Percentiles rank a stretch among this genome's conserved stretches.
phyloP scores from a whole-genome alignment of 2,888 invertebrate species.

The Drosophila infuscata region DNA sequence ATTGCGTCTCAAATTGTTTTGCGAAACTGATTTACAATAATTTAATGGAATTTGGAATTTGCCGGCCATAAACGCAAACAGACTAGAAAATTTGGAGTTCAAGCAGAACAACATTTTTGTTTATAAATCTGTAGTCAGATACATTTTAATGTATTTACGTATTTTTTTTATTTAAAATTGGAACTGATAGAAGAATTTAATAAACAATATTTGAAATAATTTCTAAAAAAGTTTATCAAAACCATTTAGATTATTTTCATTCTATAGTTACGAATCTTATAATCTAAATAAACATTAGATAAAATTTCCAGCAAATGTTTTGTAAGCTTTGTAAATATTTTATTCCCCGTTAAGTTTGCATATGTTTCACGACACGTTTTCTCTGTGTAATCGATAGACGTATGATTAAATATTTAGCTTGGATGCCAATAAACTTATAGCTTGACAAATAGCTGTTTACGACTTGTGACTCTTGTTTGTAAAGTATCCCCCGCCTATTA shows the following conservation, averaged over 20 bases:
- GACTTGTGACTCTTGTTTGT: not conserved
- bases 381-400: slow-evolving; percentile 10
- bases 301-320: not conserved
- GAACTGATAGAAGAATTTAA: not conserved
- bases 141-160: not conserved
- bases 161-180: not conserved
- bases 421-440: slow-evolving; percentile 3
- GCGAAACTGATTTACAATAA: slow-evolving; percentile 6
- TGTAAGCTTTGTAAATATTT: not conserved
- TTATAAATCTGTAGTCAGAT: not conserved
- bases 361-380: not conserved
- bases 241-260: not conserved
- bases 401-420: slow-evolving; percentile 17
- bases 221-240: not conserved
- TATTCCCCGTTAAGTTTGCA: not conserved
- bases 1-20: not conserved
- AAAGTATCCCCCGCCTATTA: not conserved
- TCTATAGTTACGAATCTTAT: not conserved
- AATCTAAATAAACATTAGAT: not conserved
- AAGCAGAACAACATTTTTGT: slow-evolving; percentile 25
- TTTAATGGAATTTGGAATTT: slow-evolving; percentile 22
- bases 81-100: slow-evolving; percentile 26
- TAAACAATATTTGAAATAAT: not conserved
- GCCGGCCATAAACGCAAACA: slow-evolving; percentile 22
- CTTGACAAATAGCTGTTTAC: slow-evolving; percentile 11